These are phyloP conservation scores for Parapristionchus giblindavisi DNA, from an alignment of 2,888 invertebrate species.

Conservation along the genomic window DNA sequence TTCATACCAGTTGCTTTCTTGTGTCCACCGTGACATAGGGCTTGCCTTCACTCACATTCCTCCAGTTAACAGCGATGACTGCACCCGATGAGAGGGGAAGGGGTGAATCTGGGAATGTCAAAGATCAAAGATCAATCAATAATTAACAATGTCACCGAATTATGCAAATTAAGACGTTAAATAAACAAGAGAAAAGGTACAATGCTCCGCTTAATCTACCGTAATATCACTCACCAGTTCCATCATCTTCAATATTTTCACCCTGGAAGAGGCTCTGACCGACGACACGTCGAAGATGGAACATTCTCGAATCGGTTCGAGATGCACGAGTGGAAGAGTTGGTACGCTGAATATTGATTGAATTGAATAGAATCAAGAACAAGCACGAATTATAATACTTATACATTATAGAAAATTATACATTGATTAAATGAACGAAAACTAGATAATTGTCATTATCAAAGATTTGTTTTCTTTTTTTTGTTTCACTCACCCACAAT, in stretches of 20 bases:
- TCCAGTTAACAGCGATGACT: constrained; percentile 72
- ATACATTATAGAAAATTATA: too few species aligned
- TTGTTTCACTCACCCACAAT: too few species aligned
- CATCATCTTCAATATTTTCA: constrained; percentile 15
- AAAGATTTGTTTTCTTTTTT: too few species aligned
- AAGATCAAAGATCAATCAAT: neutral
- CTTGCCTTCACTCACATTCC: constrained; percentile 70
- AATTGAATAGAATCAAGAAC: too few species aligned
- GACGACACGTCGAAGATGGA: neutral
- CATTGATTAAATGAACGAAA: too few species aligned
- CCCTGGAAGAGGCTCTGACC: constrained; percentile 25
- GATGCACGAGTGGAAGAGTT: neutral
- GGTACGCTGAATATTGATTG: neutral
- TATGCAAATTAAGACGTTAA: neutral
- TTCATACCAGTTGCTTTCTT: constrained; percentile 68
- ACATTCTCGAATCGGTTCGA: constrained; percentile 14
- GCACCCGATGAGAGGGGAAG: constrained; percentile 54
- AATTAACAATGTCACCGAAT: neutral
- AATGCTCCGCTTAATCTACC: too few species aligned
- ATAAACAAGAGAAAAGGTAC: neutral
- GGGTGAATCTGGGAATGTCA: constrained; percentile 22
- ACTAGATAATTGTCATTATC: too few species aligned
- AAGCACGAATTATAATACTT: too few species aligned
- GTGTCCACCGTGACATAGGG: constrained; percentile 71
- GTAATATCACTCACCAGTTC: too few species aligned